Percentiles rank a stretch among this genome's conserved stretches.
Evolutionary conservation across 2,113 vertebrate genomes (phyloP).

Genomic region (Arothron firmamentum): DNA sequence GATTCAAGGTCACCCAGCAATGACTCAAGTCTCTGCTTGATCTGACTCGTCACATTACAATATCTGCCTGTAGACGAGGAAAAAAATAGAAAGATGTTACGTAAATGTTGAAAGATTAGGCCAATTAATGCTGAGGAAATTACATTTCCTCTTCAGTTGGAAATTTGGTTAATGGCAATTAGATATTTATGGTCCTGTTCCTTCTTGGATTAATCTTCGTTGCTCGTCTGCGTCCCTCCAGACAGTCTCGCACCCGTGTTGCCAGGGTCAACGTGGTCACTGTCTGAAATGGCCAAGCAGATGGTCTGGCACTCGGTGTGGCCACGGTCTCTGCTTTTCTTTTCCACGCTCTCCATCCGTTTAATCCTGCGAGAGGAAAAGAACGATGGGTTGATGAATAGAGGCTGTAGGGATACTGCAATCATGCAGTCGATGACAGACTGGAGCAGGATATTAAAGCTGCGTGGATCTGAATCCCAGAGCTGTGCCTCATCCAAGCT

Average conservation of each 20-base stretch:
- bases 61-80: not conserved
- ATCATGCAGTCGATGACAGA: too few species aligned
- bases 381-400: not conserved
- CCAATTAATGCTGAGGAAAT: not conserved
- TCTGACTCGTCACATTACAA: not conserved
- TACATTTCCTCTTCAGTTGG: not conserved
- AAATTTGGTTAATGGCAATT: not conserved
- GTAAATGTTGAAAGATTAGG: not conserved
- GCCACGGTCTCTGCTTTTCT: conserved; percentile 15
- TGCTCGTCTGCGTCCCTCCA: not conserved
- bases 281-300: conserved; percentile 37
- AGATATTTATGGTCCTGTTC: not conserved
- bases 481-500: conserved; percentile 19
- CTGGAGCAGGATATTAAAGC: not conserved
- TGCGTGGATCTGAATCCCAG: not conserved
- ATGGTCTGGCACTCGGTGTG: conserved; percentile 33
- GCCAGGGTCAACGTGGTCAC: conserved; percentile 32
- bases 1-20: not conserved
- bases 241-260: not conserved
- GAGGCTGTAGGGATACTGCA: too few species aligned
- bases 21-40: not conserved
- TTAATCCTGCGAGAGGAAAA: conserved; percentile 5
- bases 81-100: not conserved
- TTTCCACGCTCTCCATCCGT: conserved; percentile 19
- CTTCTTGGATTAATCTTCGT: conserved; percentile 14